A percentile compares a stretch with the other conserved stretches of the same genome.
phyloP scores from a whole-genome alignment of 2,888 invertebrate genomes.

The Timandra comae region DNA sequence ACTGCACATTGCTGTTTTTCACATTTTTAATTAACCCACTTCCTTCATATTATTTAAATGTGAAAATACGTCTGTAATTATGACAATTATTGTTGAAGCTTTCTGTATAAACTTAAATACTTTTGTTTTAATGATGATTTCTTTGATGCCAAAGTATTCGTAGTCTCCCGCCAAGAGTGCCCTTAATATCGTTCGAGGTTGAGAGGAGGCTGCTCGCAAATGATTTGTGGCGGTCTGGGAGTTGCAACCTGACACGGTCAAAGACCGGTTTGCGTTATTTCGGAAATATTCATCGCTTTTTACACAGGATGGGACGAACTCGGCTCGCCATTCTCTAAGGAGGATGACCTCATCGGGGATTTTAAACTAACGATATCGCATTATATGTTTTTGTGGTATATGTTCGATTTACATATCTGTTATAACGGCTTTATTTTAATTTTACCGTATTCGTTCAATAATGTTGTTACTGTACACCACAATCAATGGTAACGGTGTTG shows the following conservation, averaged over 20 bases:
- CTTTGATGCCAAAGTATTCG: no score
- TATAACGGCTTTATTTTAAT: slow-evolving; percentile 15
- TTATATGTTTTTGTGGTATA: slow-evolving; percentile 25
- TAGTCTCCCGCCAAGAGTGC: no score
- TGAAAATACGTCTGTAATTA: no score
- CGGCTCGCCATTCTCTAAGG: slow-evolving; percentile 23
- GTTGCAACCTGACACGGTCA: slow-evolving; percentile 55
- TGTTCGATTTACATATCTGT: slow-evolving; percentile 4
- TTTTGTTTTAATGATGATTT: neutral
- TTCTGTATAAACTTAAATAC: no score
- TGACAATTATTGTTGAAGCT: no score
- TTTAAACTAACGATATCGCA: slow-evolving; percentile 35
- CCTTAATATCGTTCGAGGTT: slow-evolving; percentile 14
- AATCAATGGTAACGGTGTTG: no score
- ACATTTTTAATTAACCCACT: slow-evolving; percentile 16
- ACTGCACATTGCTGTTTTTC: slow-evolving; percentile 11
- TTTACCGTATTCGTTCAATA: neutral
- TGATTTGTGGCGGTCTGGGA: slow-evolving; percentile 49
- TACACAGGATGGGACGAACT: slow-evolving; percentile 35
- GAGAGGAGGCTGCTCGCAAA: slow-evolving; percentile 37
- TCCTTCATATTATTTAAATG: no score
- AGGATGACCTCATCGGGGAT: slow-evolving; percentile 60
- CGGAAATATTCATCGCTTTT: slow-evolving; percentile 56
- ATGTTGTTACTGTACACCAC: no score
- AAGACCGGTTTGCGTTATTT: slow-evolving; percentile 69